These are phyloP conservation scores for Lasioglossum vierecki DNA, from an alignment of 2,888 invertebrate genomes.

Conservation along the genomic window DNA sequence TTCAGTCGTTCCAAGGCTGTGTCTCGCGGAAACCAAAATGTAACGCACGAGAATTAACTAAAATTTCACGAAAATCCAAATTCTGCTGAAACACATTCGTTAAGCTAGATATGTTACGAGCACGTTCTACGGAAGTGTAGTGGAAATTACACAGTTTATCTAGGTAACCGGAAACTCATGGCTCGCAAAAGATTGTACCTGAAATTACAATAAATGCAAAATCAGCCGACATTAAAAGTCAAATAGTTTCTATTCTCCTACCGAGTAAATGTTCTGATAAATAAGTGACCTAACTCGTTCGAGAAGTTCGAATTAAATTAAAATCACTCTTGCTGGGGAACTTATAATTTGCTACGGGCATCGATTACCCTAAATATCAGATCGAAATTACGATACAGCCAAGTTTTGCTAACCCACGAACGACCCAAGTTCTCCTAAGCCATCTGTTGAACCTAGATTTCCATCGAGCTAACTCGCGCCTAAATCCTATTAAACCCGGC, in stretches of 20 bases:
- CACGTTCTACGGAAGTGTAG: background rate
- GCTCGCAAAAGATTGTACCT: background rate
- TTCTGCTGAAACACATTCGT: background rate
- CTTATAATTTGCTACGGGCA: background rate
- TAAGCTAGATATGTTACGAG: background rate
- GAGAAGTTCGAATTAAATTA: background rate
- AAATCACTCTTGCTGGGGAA: background rate
- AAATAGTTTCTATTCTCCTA: background rate
- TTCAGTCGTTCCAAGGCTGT: background rate
- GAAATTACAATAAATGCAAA: background rate
- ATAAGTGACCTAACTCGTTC: background rate
- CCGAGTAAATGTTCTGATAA: background rate
- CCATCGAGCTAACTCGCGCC: conserved; percentile 11
- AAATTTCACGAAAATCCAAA: background rate
- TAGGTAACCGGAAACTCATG: background rate
- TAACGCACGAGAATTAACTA: background rate
- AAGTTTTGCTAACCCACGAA: background rate
- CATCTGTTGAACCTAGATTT: conserved; percentile 18
- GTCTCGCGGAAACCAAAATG: background rate
- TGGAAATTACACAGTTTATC: background rate
- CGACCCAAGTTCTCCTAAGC: conserved; percentile 1
- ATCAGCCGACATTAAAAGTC: background rate
- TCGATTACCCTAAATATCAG: conserved; percentile 13
- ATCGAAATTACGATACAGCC: conserved; percentile 12
- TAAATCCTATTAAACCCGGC: conserved; percentile 12